A percentile compares a stretch with the other conserved stretches of the same genome.
Evolutionary conservation across 2,113 vertebrate species (phyloP).

Genomic region (Pomatorhinus ruficollis): DNA sequence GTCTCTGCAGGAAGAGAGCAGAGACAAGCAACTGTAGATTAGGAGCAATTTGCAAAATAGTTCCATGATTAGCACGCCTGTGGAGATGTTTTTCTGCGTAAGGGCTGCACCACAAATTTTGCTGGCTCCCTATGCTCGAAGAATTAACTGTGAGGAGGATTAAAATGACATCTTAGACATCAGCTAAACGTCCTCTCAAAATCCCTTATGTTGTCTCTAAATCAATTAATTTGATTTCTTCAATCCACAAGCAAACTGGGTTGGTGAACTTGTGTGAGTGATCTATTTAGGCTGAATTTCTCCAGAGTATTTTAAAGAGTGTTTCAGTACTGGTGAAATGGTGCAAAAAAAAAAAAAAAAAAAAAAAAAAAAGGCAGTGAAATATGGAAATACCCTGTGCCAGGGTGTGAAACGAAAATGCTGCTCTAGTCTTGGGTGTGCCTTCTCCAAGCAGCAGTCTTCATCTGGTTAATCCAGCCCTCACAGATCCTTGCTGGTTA

Average conservation of each 20-base stretch:
- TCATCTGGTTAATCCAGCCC: background rate
- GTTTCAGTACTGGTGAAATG: background rate
- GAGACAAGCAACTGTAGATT: background rate
- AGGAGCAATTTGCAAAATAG: background rate
- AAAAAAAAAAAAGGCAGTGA: background rate
- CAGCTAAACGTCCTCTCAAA: background rate
- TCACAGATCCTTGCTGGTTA: background rate
- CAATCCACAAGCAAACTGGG: background rate
- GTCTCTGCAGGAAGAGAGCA: background rate
- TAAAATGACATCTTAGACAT: background rate
- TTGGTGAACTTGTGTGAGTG: background rate
- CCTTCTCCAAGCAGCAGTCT: background rate
- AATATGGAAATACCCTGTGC: background rate
- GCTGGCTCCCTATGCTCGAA: background rate
- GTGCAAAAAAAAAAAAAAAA: background rate
- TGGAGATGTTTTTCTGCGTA: background rate
- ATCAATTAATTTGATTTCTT: background rate
- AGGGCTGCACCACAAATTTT: background rate
- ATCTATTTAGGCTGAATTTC: background rate
- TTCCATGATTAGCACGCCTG: background rate
- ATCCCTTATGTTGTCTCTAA: background rate
- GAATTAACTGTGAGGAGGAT: background rate
- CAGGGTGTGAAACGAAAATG: background rate
- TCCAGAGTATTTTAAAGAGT: background rate
- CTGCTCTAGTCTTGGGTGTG: background rate